Base-by-base conservation (phyloP, 1,140 invertebrate species). In the Macrosteles quadrilineatus region DNA sequence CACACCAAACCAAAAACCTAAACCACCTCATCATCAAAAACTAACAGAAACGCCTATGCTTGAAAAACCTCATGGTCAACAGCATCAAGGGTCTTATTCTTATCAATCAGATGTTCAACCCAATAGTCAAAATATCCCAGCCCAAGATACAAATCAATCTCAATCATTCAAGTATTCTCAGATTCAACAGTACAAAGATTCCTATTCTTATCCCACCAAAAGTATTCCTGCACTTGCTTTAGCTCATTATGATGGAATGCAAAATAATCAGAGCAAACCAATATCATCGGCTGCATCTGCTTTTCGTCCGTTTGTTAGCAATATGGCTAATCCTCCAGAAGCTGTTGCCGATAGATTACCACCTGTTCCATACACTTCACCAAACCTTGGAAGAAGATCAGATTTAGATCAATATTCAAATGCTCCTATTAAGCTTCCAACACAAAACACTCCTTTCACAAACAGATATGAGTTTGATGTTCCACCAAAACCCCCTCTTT, bases 291-390 rank as follows among this genome's bases (percentile, higher is more conserved):
- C 47, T 4, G 47, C 47, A 19, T 50, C 47, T 6, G 47, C 47
- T 17, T 50, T 50, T 21, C 47, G 47, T 11, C 47, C 47, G 4
- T 21, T 50, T 21, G 47, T 50, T 9, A 50, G n/a, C 47, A 50
- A 50, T 21, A 17, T 50, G 14, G 14, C n/a, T 11, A 50, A 50
- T 3, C 47, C 47, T 21, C 6, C 47, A 25, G 27, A 71, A 67
- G 43, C 14, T 6, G n/a, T 40, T 62, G 11, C 67, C 68, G 2
- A 40, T 53, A 21, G 73, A 74, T 30, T 70, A 62, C 23, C 71
- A 72, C 47, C 47, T 50, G 47, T 50, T 21, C 47, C 47, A 17
- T 21, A 6, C n/a, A 9, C 47, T 4, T 21, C 47, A 9, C 47
- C 47, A 50, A 50, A 17, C n/a, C 21, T 19, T 21, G 47, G 47